Percentiles rank a stretch among this genome's conserved stretches.
Conservation (phyloP, 2,888 invertebrate genomes). For the Epistrophe grossulariae region DNA sequence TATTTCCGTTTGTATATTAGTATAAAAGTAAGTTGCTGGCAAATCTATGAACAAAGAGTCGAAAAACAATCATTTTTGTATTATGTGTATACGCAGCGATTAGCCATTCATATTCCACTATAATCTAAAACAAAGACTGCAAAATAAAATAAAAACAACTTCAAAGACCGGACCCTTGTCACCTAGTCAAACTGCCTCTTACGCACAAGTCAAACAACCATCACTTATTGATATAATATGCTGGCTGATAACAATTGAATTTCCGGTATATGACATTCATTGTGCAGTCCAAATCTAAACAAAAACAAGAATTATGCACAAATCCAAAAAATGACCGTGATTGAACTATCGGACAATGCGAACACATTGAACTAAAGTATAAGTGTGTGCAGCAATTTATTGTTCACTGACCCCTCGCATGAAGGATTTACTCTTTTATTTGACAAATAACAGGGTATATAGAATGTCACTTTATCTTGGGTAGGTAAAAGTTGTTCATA, state of each 20-base stretch:
- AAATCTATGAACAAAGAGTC: not conserved
- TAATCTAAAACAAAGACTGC: conserved; percentile 30
- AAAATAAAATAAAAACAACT: conserved; percentile 37
- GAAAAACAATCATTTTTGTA: conserved; percentile 10
- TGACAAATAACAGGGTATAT: not conserved
- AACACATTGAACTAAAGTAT: conserved; percentile 26
- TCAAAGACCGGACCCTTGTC: conserved; percentile 44
- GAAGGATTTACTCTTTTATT: not conserved
- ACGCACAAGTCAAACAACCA: conserved; percentile 63
- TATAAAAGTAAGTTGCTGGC: not conserved
- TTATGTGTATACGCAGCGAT: conserved; percentile 13
- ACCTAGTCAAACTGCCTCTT: conserved; percentile 45
- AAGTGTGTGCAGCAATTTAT: conserved; percentile 57
- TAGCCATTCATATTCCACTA: not conserved
- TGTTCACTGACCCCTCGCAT: conserved; percentile 60
- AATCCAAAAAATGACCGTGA: conserved; percentile 31
- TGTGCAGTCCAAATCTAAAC: conserved; percentile 23
- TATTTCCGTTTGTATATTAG: not conserved
- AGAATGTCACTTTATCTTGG: not conserved
- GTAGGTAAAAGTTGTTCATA: conserved; percentile 1
- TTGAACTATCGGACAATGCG: conserved; percentile 19
- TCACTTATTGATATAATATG: conserved; percentile 12
- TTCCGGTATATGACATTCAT: conserved; percentile 55
- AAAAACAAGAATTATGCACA: conserved; percentile 57
- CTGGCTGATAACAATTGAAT: conserved; percentile 60